Evolutionary conservation across 1,140 invertebrate species (phyloP), one percentile per base, ranked within the genome.

Genomic region (Orchestia grillus): DNA sequence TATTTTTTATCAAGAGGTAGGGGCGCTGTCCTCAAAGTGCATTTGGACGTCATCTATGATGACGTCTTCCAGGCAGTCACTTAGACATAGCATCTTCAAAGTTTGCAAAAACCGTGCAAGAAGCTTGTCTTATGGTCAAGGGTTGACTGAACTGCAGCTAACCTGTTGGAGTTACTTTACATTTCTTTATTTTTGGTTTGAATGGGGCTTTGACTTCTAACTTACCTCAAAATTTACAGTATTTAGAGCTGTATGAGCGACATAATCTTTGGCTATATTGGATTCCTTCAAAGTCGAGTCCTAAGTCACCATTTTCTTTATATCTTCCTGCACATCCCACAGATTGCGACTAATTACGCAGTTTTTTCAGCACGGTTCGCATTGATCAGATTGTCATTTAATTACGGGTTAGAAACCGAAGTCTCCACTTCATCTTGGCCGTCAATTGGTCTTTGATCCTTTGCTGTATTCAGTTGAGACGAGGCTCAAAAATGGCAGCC

Each of bases 311-410:
- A 94, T 94, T 94, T 94, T 94, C 43, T 94, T 45, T 94, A 94
- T 94, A 94, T 94, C 92, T 94, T 94, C 92, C 92, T 94, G 41
- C 92, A 94, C 92, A 94, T 94, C 92, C 92, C 44, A 44, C 43
- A 94, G 92, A 94, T 44, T 94, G 92, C 92, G 92, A 94, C 92
- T 94, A 94, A 94, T 94, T 94, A 94, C 92, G 44, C 92, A 45
- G 41, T 42, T 94, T 94, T 94, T 94, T 94, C 44, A 36, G 41
- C 43, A 94, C 92, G 44, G 92, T 94, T 44, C 36, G 44, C 92
- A 94, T 94, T 94, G 92, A 94, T 94, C 92, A 94, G 92, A 94
- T 94, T 94, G 92, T 94, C 92, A 94, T 94, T 94, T 94, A 94
- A 94, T 44, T 94, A 44, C 47, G 92, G 92, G 92, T 94, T 94